Evolutionary conservation across 2,888 invertebrate genomes (phyloP).

Genomic region (Lamellibrachia columna): DNA sequence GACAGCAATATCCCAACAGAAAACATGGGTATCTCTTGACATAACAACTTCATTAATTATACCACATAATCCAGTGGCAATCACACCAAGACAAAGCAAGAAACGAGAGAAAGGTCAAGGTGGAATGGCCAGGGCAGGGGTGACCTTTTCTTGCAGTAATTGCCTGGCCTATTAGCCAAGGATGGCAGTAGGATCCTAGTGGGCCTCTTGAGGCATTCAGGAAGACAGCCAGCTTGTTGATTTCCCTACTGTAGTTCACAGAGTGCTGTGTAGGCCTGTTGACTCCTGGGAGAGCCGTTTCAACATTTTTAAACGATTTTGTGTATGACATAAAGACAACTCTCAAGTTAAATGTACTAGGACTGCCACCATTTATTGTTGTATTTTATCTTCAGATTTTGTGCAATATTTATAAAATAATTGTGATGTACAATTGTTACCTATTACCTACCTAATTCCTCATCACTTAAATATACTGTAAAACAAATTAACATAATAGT

Average conservation of each 20-base stretch:
- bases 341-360: background rate
- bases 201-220: background rate
- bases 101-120: background rate
- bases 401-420: background rate
- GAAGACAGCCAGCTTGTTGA: constrained; percentile 11
- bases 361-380: background rate
- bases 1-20: background rate
- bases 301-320: background rate
- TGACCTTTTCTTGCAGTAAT: background rate
- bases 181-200: background rate
- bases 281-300: background rate
- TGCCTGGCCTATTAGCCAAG: background rate
- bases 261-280: background rate
- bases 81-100: background rate
- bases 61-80: background rate
- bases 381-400: background rate
- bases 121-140: background rate
- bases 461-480: too few relatives aligned
- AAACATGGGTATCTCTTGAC: background rate
- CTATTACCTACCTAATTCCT: too few relatives aligned
- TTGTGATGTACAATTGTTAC: background rate
- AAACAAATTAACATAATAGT: too few relatives aligned
- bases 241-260: background rate
- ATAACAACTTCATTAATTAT: background rate
- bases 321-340: background rate